Base-by-base conservation (phyloP, 1,140 invertebrate species). In the Orius insidiosus region DNA sequence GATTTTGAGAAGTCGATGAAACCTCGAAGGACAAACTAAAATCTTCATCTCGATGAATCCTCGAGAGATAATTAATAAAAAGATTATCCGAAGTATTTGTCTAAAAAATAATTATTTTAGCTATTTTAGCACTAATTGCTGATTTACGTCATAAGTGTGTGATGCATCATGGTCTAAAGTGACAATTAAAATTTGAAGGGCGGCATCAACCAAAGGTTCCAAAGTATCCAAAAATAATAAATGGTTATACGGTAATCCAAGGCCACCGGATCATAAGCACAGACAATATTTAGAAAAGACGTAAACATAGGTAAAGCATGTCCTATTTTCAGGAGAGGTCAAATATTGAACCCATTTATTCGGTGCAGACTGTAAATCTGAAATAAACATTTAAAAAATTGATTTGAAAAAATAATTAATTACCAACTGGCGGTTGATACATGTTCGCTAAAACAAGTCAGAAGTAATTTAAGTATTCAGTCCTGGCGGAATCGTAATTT, bases 21-120 rank as follows among this genome's bases (percentile, higher is more conserved):
- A 5, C 96, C 96, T 59, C 80, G 83, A 15, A 99, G 65, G 35
- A 98, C 84, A 99, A 96, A 53, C 81, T 75, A 65, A 99, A 98
- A 70, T 99, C 96, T 71, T 99, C 95, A 66, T 99, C 95, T 46
- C 95, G 76, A 65, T 99, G 95, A 52, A 99, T 93, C 6, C 96
- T 76, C 7, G 90, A 96, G 44, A 99, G 59, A 66, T 99, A 99
- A 68, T 98, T 98, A 52, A 99, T 92, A 64, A 99, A 99, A 37
- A 98, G 72, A 68, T 99, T 99, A 62, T 97, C 90, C 15, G 76
- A 75, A n/a, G 72, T 60, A 9, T 62, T 54, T 30, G 55, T 59
- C 69, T 72, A 54, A 36, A 63, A 40, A 13, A 15, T 49, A 39
- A 30, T 19, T 10, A 38, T 8, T 9, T 1, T 14, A 7, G 11